Evolutionary conservation across 1,140 invertebrate genomes (phyloP).

Genomic region (Drosophila repletoides): DNA sequence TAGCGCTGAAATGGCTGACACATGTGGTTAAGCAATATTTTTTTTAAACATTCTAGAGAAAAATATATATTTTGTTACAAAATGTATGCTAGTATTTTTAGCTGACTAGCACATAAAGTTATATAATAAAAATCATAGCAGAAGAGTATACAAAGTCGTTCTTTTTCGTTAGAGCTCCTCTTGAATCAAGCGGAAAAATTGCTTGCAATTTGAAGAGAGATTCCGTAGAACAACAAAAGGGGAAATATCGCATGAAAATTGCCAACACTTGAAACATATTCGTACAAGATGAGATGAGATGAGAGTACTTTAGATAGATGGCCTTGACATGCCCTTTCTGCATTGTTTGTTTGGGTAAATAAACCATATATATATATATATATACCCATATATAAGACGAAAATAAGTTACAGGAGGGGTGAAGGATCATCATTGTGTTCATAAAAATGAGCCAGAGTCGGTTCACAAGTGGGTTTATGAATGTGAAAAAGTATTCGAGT

Average conservation of each 20-base stretch:
- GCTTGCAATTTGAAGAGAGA: neutral
- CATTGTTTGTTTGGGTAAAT: conserved; percentile 46
- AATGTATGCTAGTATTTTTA: too few relatives aligned
- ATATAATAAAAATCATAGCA: neutral
- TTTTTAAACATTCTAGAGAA: too few relatives aligned
- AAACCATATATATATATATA: conserved; percentile 43
- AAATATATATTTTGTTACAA: too few relatives aligned
- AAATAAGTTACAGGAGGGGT: neutral
- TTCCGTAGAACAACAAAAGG: neutral
- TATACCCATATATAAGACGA: too few relatives aligned
- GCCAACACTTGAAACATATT: conserved; percentile 51
- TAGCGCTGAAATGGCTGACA: conserved; percentile 38
- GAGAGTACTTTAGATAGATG: conserved; percentile 40
- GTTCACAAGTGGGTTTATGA: conserved; percentile 39
- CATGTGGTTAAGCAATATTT: conserved; percentile 9
- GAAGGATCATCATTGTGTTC: conserved; percentile 33
- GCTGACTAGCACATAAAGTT: neutral
- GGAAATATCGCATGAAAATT: conserved; percentile 52
- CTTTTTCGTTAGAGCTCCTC: too few relatives aligned
- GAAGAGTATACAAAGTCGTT: neutral
- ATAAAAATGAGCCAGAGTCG: conserved; percentile 47
- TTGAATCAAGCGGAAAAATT: neutral
- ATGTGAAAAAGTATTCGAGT: conserved; percentile 51
- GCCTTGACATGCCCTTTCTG: conserved; percentile 49
- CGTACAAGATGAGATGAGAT: conserved; percentile 10